Base-by-base conservation (phyloP, 2,113 vertebrate genomes). In the Neotoma lepida region DNA sequence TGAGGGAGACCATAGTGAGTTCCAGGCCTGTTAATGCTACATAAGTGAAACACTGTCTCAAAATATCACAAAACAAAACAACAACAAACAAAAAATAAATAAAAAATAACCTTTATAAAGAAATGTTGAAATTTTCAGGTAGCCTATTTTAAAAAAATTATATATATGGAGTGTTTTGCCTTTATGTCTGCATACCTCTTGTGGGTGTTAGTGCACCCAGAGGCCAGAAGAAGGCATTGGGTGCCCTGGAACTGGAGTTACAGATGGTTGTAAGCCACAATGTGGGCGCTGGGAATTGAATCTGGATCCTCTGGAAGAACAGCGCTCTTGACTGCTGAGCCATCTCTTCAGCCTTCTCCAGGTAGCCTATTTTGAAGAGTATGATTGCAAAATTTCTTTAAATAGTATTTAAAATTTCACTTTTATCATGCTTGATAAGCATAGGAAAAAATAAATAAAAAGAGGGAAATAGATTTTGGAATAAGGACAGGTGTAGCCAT, bases 381-480 rank as follows among this genome's bases (percentile, higher is more conserved):
- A 84, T 68, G 26, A 63, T 63, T 73, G 33, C 26, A 86, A 28
- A 44, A 86, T 88, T 94, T 92, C 26, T 66, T 94, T 96, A 95
- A 88, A 88, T 94, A 68, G 35, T 88, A 30, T 63, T 84, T 56
- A 56, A 49, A 88, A 68, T 66, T n/a, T 90, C 22, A 80, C 1
- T 94, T 96, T 95, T 63, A 68, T 91, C 46, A 66, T 95, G 49
- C 33, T 94, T 93, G 24, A 70, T 91, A 93, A 91, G 35, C 66
- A 30, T 20, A 88, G 39, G 87, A 58, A 84, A 89, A 93, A 90
- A 66, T 28, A 90, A 94, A 5, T 87, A 17, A 30, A 13, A 81
- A 35, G 18, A n/a, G 39, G 81, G 81, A 71, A 95, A 91, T 82
- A 94, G 54, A 14, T 90, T 41, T 96, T 44, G 76, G 58, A 84